Percentiles rank a stretch among this genome's conserved stretches.
These are phyloP conservation scores for Parnassius apollo DNA, from an alignment of 2,888 invertebrate genomes.

Conservation along the genomic window DNA sequence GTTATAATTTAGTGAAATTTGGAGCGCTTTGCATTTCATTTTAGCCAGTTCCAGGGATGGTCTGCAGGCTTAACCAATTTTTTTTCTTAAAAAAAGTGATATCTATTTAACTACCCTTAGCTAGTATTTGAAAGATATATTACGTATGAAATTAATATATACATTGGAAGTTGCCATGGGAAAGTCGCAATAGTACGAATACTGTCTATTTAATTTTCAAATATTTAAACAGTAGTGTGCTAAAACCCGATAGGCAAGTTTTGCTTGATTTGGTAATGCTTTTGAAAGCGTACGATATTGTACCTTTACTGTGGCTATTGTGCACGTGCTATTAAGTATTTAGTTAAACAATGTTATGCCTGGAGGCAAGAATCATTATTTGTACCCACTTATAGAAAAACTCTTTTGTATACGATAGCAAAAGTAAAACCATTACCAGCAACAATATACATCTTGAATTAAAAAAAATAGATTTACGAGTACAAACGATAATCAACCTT, in stretches of 20 bases:
- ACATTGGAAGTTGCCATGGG: no score
- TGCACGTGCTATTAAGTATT: neutral
- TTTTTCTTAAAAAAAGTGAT: no score
- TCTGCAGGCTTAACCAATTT: no score
- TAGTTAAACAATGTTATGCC: slow-evolving; percentile 9
- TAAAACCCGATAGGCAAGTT: neutral
- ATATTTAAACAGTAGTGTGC: neutral
- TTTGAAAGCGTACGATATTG: slow-evolving; percentile 5
- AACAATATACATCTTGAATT: slow-evolving; percentile 16
- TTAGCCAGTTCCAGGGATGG: no score
- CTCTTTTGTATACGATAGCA: slow-evolving; percentile 7
- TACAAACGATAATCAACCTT: slow-evolving; percentile 5
- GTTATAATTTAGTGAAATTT: no score
- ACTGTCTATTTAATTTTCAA: neutral
- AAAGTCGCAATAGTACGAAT: neutral
- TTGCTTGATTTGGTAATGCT: slow-evolving; percentile 7
- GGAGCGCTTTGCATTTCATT: no score
- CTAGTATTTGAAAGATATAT: neutral
- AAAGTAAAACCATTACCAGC: slow-evolving; percentile 4
- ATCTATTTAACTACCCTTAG: no score
- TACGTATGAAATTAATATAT: neutral
- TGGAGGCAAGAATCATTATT: slow-evolving; percentile 7
- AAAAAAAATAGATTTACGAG: slow-evolving; percentile 5
- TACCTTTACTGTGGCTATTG: neutral
- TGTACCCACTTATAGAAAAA: slow-evolving; percentile 9